Base-by-base conservation (phyloP, 2,888 invertebrate genomes). In the Campoplex nolae region DNA sequence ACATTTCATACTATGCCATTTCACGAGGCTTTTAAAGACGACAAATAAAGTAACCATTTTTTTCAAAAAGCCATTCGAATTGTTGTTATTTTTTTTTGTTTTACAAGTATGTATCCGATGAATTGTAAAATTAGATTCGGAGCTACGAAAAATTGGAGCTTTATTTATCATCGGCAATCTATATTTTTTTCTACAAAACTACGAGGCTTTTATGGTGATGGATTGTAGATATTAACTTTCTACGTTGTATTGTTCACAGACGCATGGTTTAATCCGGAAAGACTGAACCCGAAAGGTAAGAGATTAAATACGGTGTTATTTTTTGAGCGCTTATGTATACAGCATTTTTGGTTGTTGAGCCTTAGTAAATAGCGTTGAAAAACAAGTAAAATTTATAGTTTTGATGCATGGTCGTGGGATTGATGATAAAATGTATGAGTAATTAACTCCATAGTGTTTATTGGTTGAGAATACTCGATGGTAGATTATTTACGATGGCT, bases 211-310 rank as follows among this genome's bases (percentile, higher is more conserved):
- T 74, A 73, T 58, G 90, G 89, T 90, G 90, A 88, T 82, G 84
- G 89, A 80, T 83, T 82, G 78, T 85, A 89, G 86, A 74, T 65
- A 93, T 90, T 94, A 93, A 93, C 91, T 83, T 86, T 88, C 65
- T 90, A 89, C 88, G 91, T 93, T 94, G 83, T 94, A 95, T 96
- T 95, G 95, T 95, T 97, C 98, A 93, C 97, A 98, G 98, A 97
- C 97, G 97, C 98, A 96, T 98, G 98, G 98, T 98, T 98, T 96
- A 97, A 97, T 95, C 98, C 98, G 94, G 97, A 97, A 95, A 97
- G 97, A 95, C 97, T 98, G 95, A 97, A 98, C 95, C 98, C 98
- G 92, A 97, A 96, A 97, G 98, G 98, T 98, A 97, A 97, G 97
- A 88, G n/a, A 79, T 68, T 11, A 70, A 86, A 62, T 54, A 62